A percentile compares a stretch with the other conserved stretches of the same genome.
These are phyloP conservation scores for Mastomys coucha DNA, from an alignment of 2,113 vertebrate species.

Conservation along the genomic window DNA sequence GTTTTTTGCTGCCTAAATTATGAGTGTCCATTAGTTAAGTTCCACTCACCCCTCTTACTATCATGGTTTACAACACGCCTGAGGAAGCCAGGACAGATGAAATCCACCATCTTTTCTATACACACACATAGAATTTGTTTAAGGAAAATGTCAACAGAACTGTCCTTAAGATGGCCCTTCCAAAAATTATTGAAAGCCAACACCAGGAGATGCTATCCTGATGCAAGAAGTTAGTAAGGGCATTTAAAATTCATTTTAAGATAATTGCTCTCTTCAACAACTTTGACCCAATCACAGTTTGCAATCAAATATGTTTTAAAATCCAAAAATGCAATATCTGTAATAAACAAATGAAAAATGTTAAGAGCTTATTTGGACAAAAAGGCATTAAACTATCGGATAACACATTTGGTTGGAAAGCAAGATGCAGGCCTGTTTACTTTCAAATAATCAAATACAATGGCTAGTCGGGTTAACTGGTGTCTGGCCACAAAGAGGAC, in stretches of 20 bases:
- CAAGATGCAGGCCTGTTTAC: not conserved
- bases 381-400: not conserved
- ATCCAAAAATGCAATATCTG: not conserved
- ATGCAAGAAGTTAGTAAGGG: not conserved
- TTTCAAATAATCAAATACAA: not conserved
- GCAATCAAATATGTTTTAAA: not conserved
- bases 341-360: conserved; percentile 2
- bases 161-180: not conserved
- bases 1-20: conserved; percentile 78
- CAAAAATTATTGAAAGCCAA: not conserved
- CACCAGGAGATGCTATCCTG: not conserved
- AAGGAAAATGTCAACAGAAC: conserved; percentile 33
- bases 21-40: conserved; percentile 72
- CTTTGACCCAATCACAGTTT: not conserved
- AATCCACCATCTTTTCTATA: conserved; percentile 38
- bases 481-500: not conserved
- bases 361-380: not conserved
- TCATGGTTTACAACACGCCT: not conserved
- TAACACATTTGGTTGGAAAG: not conserved
- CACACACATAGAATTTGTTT: conserved; percentile 16
- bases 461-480: too few relatives aligned
- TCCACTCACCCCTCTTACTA: conserved; percentile 56
- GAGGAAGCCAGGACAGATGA: conserved; percentile 48
- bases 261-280: accelerated
- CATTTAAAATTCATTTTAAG: not conserved